Conservation (phyloP, 2,888 invertebrate genomes). For the Conistra vaccinii region DNA sequence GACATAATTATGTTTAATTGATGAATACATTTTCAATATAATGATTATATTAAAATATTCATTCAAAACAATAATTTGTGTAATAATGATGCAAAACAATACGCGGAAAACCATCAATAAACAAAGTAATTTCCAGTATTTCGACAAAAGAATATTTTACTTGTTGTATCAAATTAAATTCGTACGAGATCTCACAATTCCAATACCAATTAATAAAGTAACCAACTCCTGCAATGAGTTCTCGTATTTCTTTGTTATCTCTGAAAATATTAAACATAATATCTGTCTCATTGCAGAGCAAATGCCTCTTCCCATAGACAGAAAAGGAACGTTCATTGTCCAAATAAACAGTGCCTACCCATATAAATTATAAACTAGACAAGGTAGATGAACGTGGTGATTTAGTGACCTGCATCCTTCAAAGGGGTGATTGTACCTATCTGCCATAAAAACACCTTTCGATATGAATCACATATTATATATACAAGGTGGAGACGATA, state of each 20-base stretch:
- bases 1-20: background rate
- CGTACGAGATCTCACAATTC: background rate
- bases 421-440: too few species aligned
- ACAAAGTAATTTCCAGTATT: background rate
- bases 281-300: background rate
- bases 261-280: background rate
- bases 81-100: background rate
- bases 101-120: background rate
- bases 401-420: too few species aligned
- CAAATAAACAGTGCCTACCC: background rate
- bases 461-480: too few species aligned
- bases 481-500: too few species aligned
- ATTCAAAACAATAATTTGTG: background rate
- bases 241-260: background rate
- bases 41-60: background rate
- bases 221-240: background rate
- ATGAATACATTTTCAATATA: background rate
- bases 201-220: constrained; percentile 24
- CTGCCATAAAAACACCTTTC: too few species aligned
- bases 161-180: background rate
- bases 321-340: background rate
- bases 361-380: background rate
- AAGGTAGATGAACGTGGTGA: background rate
- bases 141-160: background rate
- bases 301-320: background rate